Conservation (phyloP, 2,113 vertebrate species). For the Lamprologus speciosus region DNA sequence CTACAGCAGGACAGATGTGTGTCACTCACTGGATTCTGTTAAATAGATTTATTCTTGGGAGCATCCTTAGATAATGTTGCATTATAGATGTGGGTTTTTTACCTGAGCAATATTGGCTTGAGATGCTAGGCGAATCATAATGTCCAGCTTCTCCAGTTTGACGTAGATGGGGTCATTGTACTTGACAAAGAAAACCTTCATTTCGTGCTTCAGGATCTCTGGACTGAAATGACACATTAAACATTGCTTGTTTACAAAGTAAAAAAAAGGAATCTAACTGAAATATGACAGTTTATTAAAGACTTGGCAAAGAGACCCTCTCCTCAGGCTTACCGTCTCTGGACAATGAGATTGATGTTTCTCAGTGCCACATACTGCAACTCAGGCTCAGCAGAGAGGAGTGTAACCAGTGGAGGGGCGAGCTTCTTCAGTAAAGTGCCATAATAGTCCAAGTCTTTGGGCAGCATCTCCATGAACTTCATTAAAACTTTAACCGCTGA, state of each 20-base stretch:
- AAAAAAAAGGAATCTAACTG: neutral
- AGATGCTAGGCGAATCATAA: conserved; percentile 97
- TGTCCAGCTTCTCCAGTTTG: conserved; percentile 97
- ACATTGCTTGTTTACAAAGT: neutral
- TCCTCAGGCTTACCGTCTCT: conserved; percentile 82
- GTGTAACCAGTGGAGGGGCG: conserved; percentile 91
- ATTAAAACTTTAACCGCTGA: conserved; percentile 97
- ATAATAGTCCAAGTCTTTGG: conserved; percentile 96
- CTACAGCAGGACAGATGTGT: conserved; percentile 50
- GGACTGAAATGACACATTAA: conserved; percentile 68
- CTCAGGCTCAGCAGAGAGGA: conserved; percentile 93
- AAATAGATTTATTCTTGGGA: neutral
- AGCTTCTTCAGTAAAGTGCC: conserved; percentile 94
- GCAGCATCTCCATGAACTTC: conserved; percentile 99
- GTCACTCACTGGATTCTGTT: neutral
- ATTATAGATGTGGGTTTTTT: neutral
- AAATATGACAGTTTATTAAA: neutral
- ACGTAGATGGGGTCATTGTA: conserved; percentile 99
- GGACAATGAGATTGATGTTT: conserved; percentile 98
- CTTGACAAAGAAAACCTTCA: conserved; percentile 99
- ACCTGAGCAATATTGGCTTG: conserved; percentile 99
- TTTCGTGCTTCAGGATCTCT: conserved; percentile 96
- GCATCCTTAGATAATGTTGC: neutral
- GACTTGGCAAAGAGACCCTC: neutral
- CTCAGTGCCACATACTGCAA: conserved; percentile 95